Conservation (phyloP, 2,888 invertebrate species). For the Ormyrus rosae region DNA sequence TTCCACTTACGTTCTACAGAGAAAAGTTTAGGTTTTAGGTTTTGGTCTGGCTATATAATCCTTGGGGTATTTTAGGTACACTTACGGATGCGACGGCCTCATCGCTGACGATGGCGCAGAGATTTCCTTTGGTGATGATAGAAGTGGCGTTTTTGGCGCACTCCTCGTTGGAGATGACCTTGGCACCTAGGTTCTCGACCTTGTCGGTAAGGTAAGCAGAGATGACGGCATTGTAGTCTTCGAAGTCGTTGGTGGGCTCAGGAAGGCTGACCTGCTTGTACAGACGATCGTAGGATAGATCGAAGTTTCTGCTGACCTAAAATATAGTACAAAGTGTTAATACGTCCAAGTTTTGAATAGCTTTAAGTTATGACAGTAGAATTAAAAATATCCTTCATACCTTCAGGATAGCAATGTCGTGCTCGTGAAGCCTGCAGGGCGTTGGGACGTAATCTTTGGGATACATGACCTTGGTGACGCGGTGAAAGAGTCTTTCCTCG, state of each 20-base stretch:
- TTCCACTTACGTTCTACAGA: conserved; percentile 18
- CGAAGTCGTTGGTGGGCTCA: conserved; percentile 18
- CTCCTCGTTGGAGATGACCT: conserved; percentile 27
- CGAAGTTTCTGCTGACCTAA: conserved; percentile 17
- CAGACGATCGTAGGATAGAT: conserved; percentile 16
- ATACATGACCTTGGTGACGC: conserved; percentile 18
- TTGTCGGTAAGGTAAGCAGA: conserved; percentile 6
- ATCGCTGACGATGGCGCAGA: conserved; percentile 4
- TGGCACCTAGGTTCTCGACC: background rate
- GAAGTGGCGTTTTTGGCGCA: conserved; percentile 13
- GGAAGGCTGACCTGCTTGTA: conserved; percentile 25
- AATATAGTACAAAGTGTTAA: background rate
- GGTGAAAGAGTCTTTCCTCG: conserved; percentile 18
- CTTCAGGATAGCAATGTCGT: conserved; percentile 33
- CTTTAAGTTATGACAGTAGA: background rate
- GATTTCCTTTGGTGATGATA: conserved; percentile 26
- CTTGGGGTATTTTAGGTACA: background rate
- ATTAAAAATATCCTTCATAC: background rate
- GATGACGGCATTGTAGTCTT: conserved; percentile 3
- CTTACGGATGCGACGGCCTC: background rate
- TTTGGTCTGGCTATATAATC: background rate
- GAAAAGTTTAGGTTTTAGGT: background rate
- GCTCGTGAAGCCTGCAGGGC: conserved; percentile 22
- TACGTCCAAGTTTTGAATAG: background rate
- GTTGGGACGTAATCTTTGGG: conserved; percentile 2